phyloP scores from a whole-genome alignment of 2,888 invertebrate species.

The Apoderus coryli region DNA sequence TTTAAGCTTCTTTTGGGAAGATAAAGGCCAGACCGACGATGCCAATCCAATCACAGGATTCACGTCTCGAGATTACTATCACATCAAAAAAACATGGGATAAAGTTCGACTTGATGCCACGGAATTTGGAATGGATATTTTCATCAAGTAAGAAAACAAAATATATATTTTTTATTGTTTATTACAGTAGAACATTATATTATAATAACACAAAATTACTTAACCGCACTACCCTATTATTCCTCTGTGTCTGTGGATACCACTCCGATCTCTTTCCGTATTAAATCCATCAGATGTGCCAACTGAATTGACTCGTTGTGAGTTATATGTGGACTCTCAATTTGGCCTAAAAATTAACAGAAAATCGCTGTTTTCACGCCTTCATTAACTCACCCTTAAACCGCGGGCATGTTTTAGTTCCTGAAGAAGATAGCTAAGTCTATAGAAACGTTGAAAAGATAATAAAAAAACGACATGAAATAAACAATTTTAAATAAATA shows the following conservation, averaged over 20 bases:
- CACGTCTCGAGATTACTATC: conserved; percentile 17
- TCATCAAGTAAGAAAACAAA: conserved; percentile 9
- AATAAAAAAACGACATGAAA: too few relatives aligned
- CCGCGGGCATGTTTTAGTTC: too few relatives aligned
- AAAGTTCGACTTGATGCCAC: conserved; percentile 15
- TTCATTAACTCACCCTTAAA: too few relatives aligned
- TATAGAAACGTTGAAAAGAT: too few relatives aligned
- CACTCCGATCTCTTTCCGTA: conserved; percentile 36
- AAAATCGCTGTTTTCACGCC: too few relatives aligned
- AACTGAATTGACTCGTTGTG: conserved; percentile 54
- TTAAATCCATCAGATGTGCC: conserved; percentile 56
- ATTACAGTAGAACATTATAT: too few relatives aligned
- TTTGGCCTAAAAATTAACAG: too few relatives aligned
- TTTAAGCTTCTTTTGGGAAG: background rate
- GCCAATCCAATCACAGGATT: conserved; percentile 19
- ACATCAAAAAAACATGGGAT: conserved; percentile 17
- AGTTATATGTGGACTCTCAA: conserved; percentile 41
- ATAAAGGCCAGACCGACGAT: conserved; percentile 13
- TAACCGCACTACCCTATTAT: too few relatives aligned
- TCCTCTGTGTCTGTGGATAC: conserved; percentile 20
- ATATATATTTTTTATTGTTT: too few relatives aligned
- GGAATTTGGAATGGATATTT: conserved; percentile 12
- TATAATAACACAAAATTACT: too few relatives aligned
- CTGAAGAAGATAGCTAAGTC: too few relatives aligned
- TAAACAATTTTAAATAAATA: too few relatives aligned